These are phyloP conservation scores for Siniperca chuatsi DNA, from an alignment of 2,113 vertebrate species.

Conservation along the genomic window DNA sequence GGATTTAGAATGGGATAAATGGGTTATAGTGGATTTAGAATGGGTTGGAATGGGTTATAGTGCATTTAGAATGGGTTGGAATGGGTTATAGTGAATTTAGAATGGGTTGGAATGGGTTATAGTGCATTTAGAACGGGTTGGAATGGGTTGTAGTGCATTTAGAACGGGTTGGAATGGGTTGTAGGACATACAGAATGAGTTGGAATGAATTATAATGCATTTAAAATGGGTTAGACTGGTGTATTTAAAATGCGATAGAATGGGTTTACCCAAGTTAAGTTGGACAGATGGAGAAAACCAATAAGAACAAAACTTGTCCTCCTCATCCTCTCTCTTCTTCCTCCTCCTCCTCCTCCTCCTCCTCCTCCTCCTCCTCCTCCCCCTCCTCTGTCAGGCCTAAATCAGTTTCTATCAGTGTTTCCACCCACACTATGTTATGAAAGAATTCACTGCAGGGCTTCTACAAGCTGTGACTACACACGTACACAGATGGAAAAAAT, in stretches of 20 bases:
- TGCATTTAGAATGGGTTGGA: too few species aligned
- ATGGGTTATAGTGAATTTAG: neutral
- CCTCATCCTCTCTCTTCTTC: neutral
- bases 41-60: too few species aligned
- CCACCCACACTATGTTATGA: slow-evolving; percentile 60
- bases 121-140: too few species aligned
- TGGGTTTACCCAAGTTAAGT: neutral
- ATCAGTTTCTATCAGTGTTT: slow-evolving; percentile 49
- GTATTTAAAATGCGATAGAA: neutral
- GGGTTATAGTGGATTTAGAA: too few species aligned
- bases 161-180: too few species aligned
- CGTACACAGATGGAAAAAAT: slow-evolving; percentile 16
- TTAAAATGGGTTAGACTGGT: neutral
- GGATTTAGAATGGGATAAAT: too few species aligned
- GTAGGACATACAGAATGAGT: too few species aligned
- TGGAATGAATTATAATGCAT: neutral
- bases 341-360: neutral
- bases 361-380: slow-evolving; percentile 23
- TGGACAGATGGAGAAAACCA: slow-evolving; percentile 26
- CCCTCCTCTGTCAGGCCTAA: slow-evolving; percentile 45
- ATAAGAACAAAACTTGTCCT: slow-evolving; percentile 3
- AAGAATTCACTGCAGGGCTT: slow-evolving; percentile 56
- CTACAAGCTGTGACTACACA: slow-evolving; percentile 38
- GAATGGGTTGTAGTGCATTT: neutral
- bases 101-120: too few species aligned